These are phyloP conservation scores for Junco hyemalis DNA, from an alignment of 2,113 vertebrate genomes.

Conservation along the genomic window DNA sequence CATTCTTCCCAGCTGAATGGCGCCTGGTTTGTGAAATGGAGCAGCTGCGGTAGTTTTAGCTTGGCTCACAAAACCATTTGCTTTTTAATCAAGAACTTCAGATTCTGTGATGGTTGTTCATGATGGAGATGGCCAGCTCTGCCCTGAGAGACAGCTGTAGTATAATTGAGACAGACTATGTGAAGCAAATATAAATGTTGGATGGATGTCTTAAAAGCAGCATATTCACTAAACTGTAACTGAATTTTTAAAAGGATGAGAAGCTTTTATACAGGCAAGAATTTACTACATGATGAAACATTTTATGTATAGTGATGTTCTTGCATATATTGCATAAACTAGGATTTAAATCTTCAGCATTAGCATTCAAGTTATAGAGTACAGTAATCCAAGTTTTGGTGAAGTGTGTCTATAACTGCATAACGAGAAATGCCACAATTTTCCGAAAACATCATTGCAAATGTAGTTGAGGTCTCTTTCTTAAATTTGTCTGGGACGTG, in stretches of 20 bases:
- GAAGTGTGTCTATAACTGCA: not conserved
- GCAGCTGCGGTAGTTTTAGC: slow-evolving; percentile 75
- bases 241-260: slow-evolving; percentile 22
- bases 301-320: not conserved
- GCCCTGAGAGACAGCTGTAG: slow-evolving; percentile 77
- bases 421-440: not conserved
- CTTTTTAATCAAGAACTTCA: slow-evolving; percentile 78
- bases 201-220: slow-evolving; percentile 4
- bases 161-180: slow-evolving; percentile 74
- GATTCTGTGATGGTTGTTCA: slow-evolving; percentile 70
- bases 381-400: not conserved
- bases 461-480: not conserved
- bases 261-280: not conserved
- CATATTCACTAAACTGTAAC: slow-evolving; percentile 7
- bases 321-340: not conserved
- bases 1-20: slow-evolving; percentile 80
- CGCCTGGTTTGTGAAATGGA: slow-evolving; percentile 70
- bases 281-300: not conserved
- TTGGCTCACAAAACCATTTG: slow-evolving; percentile 74
- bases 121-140: slow-evolving; percentile 74
- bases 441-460: not conserved
- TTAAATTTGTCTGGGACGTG: not conserved
- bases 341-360: not conserved
- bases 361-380: not conserved
- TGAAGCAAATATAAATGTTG: slow-evolving; percentile 74